phyloP scores from a whole-genome alignment of 2,888 invertebrate species.

The Tholera decimalis region DNA sequence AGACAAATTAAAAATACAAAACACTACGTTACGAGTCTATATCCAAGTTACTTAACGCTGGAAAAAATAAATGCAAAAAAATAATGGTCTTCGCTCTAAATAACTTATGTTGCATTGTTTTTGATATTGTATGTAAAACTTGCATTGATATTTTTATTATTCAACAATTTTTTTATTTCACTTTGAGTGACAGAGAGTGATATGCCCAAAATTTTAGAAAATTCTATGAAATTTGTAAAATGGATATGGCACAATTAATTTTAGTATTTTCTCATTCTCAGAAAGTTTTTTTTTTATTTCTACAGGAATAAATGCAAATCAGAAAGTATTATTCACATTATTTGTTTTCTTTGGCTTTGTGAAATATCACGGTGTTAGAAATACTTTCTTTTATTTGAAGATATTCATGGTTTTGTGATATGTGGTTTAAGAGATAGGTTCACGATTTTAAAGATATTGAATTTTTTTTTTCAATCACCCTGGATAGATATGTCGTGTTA shows the following conservation, averaged over 20 bases:
- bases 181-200: conserved; percentile 62
- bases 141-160: conserved; percentile 50
- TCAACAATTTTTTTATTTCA: conserved; percentile 43
- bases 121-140: conserved; percentile 56
- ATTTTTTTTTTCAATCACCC: conserved; percentile 78
- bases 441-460: conserved; percentile 70
- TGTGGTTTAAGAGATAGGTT: conserved; percentile 75
- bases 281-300: conserved; percentile 68
- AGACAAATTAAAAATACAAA: conserved; percentile 81
- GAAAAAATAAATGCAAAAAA: conserved; percentile 87
- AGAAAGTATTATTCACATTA: conserved; percentile 78
- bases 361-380: conserved; percentile 89
- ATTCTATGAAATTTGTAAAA: conserved; percentile 55
- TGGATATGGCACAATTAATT: conserved; percentile 69
- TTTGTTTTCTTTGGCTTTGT: conserved; percentile 89
- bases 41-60: conserved; percentile 77
- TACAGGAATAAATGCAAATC: conserved; percentile 83
- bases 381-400: conserved; percentile 80
- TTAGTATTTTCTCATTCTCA: conserved; percentile 62
- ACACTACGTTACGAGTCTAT: conserved; percentile 79
- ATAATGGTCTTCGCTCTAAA: conserved; percentile 66
- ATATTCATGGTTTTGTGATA: conserved; percentile 84
- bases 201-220: conserved; percentile 55
- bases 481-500: conserved; percentile 86
- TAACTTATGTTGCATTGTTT: conserved; percentile 64